Percentiles rank a stretch among this genome's conserved stretches.
phyloP scores from a whole-genome alignment of 2,797 vertebrate genomes.

The Dendrocincla fuliginosa region DNA sequence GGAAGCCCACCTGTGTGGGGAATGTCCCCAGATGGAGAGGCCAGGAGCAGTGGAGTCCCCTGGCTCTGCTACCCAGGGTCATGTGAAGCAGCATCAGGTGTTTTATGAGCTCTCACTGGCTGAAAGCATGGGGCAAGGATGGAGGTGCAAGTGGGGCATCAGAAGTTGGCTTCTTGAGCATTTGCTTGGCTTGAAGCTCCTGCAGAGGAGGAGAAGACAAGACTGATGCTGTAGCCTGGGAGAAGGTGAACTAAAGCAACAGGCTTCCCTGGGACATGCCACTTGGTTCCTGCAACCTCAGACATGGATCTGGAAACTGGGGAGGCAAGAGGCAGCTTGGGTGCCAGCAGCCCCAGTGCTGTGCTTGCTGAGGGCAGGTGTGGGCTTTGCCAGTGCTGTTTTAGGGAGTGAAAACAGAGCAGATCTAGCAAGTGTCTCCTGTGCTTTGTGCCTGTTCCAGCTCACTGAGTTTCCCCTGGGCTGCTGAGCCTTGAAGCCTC shows the following conservation, averaged over 20 bases:
- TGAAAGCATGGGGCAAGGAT: background rate
- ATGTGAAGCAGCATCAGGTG: background rate
- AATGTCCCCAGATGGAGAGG: background rate
- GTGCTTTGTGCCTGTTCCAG: background rate
- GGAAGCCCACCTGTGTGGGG: background rate
- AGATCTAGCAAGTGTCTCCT: background rate
- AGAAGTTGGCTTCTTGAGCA: accelerated
- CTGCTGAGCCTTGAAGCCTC: background rate
- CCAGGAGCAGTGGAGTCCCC: background rate
- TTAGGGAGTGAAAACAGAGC: background rate
- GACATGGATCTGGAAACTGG: background rate
- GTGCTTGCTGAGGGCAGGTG: accelerated
- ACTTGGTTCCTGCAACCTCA: background rate
- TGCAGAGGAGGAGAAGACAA: background rate
- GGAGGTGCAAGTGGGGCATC: background rate
- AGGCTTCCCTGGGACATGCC: background rate
- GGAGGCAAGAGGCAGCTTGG: background rate
- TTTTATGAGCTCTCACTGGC: background rate
- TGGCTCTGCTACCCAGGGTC: background rate
- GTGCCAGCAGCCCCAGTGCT: background rate
- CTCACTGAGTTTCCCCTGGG: background rate
- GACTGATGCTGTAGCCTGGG: background rate
- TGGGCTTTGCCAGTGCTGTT: background rate
- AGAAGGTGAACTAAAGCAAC: background rate
- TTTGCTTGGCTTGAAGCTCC: background rate